A percentile compares a stretch with the other conserved stretches of the same genome.
Conservation (phyloP, 2,797 vertebrate genomes). For the Delichon dasypus region DNA sequence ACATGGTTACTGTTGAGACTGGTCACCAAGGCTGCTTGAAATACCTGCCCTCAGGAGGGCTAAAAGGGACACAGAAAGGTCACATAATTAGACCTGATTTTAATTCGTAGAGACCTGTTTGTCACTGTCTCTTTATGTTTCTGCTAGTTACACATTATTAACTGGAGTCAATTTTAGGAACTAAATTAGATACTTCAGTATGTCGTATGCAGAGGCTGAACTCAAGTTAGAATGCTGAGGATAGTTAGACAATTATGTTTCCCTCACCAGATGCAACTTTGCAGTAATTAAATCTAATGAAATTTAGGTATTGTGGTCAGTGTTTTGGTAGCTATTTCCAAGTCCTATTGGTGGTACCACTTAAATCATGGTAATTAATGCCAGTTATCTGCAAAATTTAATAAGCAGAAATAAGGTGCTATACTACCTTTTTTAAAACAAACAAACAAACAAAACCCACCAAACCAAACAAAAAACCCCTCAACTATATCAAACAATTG, state of each 20-base stretch:
- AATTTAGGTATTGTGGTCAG: conserved; percentile 57
- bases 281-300: conserved; percentile 68
- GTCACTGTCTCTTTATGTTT: conserved; percentile 70
- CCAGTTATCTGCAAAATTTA: conserved; percentile 40
- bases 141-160: conserved; percentile 73
- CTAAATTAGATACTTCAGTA: conserved; percentile 58
- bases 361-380: conserved; percentile 62
- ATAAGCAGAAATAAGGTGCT: conserved; percentile 35
- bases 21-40: conserved; percentile 77
- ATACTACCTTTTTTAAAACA: neutral
- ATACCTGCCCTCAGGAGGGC: conserved; percentile 77
- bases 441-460: neutral
- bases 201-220: conserved; percentile 58
- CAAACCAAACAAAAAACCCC: neutral
- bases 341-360: conserved; percentile 51
- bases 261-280: conserved; percentile 69
- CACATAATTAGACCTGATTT: conserved; percentile 88
- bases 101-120: conserved; percentile 84
- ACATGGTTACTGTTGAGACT: conserved; percentile 81
- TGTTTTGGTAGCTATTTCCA: conserved; percentile 65
- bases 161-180: conserved; percentile 64
- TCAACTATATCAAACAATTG: neutral
- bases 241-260: conserved; percentile 59
- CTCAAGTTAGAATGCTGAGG: conserved; percentile 62
- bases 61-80: conserved; percentile 82